phyloP scores from a whole-genome alignment of 2,888 invertebrate genomes.

The Seira sanloemensis region DNA sequence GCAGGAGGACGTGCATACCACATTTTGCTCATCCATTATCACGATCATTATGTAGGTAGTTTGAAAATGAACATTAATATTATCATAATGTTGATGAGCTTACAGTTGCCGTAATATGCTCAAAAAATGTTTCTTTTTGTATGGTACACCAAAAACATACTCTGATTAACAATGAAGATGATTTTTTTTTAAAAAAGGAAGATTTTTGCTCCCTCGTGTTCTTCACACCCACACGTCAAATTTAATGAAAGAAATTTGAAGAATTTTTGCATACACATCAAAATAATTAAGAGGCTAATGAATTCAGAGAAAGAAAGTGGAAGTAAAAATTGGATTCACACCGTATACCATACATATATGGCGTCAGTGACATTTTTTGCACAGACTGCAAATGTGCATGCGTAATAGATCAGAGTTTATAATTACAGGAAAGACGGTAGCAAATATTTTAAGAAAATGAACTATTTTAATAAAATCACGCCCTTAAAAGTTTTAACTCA shows the following conservation, averaged over 20 bases:
- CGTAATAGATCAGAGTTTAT: neutral
- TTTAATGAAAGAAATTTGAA: conserved; percentile 3
- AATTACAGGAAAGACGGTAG: too few relatives aligned
- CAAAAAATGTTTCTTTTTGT: neutral
- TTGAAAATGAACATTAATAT: conserved; percentile 7
- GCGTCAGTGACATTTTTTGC: neutral
- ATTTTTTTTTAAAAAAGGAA: neutral
- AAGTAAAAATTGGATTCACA: neutral
- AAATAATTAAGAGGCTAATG: neutral
- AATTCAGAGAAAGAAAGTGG: neutral
- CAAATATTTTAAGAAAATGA: too few relatives aligned
- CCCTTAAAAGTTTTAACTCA: too few relatives aligned
- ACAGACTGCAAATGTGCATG: neutral
- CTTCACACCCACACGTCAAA: neutral
- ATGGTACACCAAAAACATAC: neutral
- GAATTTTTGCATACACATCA: neutral
- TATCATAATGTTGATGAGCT: conserved; percentile 11
- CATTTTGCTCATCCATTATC: conserved; percentile 1
- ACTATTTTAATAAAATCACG: too few relatives aligned
- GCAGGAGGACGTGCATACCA: neutral
- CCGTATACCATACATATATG: neutral
- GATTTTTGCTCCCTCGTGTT: neutral
- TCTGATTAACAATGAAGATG: conserved; percentile 7
- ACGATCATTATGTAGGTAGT: conserved; percentile 9
- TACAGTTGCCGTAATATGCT: neutral